These are phyloP conservation scores for Manis crassicaudata DNA, from an alignment of 2,797 vertebrate genomes.

Conservation along the genomic window DNA sequence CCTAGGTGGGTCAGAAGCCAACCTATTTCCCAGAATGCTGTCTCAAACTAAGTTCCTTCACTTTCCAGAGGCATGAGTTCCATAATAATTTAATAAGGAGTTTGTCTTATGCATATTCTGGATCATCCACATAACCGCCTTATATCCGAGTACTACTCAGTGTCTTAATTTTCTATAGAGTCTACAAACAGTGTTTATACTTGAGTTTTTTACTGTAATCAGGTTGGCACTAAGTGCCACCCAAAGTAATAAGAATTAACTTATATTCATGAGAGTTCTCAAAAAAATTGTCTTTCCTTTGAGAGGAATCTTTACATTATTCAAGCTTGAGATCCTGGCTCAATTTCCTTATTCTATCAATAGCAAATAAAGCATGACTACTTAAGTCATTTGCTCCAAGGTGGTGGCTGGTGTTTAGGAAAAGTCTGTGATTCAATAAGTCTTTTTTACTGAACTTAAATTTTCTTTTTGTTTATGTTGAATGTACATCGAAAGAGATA, in stretches of 20 bases:
- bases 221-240: background rate
- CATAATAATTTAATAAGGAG: background rate
- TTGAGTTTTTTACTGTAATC: background rate
- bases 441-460: background rate
- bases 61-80: background rate
- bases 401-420: background rate
- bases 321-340: background rate
- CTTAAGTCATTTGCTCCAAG: background rate
- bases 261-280: background rate
- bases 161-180: background rate
- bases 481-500: background rate
- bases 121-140: background rate
- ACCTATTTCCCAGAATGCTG: background rate
- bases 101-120: background rate
- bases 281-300: background rate
- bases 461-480: background rate
- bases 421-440: background rate
- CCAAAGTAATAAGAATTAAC: background rate
- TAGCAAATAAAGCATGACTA: background rate
- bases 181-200: background rate
- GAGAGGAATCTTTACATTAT: background rate
- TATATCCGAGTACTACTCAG: background rate
- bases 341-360: constrained; percentile 6
- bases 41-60: background rate
- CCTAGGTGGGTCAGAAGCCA: background rate